Evolutionary conservation across 2,888 invertebrate species (phyloP).

Genomic region (Uropetala carovei): DNA sequence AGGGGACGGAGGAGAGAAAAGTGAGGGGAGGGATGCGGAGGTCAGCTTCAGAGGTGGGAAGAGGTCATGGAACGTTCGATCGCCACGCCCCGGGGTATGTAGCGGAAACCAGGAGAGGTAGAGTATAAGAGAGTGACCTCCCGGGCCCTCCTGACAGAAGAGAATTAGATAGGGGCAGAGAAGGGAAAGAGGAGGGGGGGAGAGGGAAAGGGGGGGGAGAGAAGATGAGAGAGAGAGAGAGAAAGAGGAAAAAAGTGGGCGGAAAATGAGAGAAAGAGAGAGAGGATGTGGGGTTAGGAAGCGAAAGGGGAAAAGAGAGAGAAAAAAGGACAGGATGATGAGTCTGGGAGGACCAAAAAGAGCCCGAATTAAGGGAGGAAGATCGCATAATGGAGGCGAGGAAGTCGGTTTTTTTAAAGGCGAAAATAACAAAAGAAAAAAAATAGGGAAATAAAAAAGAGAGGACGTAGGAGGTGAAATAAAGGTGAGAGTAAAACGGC

Average conservation of each 20-base stretch:
- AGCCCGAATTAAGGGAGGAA: slow-evolving; percentile 25
- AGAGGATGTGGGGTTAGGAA: no score
- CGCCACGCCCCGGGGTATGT: slow-evolving; percentile 51
- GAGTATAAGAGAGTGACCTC: slow-evolving; percentile 22
- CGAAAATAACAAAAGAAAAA: neutral
- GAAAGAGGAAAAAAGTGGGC: neutral
- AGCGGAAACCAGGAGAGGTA: slow-evolving; percentile 21
- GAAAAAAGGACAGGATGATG: slow-evolving; percentile 14
- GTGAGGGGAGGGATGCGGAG: slow-evolving; percentile 12
- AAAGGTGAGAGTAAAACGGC: neutral
- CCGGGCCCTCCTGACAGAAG: slow-evolving; percentile 11
- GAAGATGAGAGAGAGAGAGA: neutral
- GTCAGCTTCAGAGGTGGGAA: slow-evolving; percentile 31
- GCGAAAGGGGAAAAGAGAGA: neutral
- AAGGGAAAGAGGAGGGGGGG: neutral
- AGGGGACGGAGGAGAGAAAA: neutral
- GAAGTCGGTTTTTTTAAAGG: neutral
- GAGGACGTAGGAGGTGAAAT: neutral
- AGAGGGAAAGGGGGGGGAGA: neutral
- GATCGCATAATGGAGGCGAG: slow-evolving; percentile 44
- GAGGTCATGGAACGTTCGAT: slow-evolving; percentile 55
- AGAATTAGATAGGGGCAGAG: slow-evolving; percentile 33
- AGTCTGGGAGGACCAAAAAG: slow-evolving; percentile 2
- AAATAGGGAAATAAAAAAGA: neutral
- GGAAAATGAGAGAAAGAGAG: neutral